Evolutionary conservation across 2,113 vertebrate species (phyloP), one percentile per base, ranked within the genome.

Genomic region (Xenopus laevis): DNA sequence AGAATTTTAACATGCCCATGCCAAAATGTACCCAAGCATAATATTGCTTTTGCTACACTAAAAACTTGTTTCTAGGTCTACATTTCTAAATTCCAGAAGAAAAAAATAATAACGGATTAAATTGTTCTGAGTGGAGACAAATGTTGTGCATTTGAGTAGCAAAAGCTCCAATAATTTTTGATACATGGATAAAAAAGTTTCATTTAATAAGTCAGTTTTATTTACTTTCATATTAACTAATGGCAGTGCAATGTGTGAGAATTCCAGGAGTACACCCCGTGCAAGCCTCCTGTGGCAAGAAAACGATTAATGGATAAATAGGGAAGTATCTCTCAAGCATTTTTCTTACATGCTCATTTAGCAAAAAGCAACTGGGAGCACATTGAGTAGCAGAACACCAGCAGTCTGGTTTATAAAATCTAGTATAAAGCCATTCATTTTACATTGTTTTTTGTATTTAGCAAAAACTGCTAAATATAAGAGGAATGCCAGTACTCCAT

Each of bases 241-340:
- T 40, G 79, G 78, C 81, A 86, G 78, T 82, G 87, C 84, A 89
- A 88, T 88, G 90, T 40, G 33, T 40, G 33, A 3, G 33, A 40
- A 40, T 40, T 40, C 33, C 33, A 40, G 33, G 33, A 40, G 33
- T 40, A 40, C 33, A 40, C 33, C 33, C 11, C 47, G 4, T 50
- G 47, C 79, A 86, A 87, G 79, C 82, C 85, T 91, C 85, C 82
- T 0, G 84, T 88, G 87, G 84, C 81, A 90, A 84, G 83, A 82
- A 90, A 88, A 88, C 85, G 89, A 87, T 88, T 87, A 90, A 85
- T 78, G 86, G 89, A 89, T 85, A 87, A 92, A 91, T 81, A 84
- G 85, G 82, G 89, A 78, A 78, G 78, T 80, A 79, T 87, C 87
- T 91, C 86, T 79, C 83, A 79, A 90, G 91, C 72, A 78, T 83